phyloP scores from a whole-genome alignment of 2,113 vertebrate species.

The Limanda limanda region DNA sequence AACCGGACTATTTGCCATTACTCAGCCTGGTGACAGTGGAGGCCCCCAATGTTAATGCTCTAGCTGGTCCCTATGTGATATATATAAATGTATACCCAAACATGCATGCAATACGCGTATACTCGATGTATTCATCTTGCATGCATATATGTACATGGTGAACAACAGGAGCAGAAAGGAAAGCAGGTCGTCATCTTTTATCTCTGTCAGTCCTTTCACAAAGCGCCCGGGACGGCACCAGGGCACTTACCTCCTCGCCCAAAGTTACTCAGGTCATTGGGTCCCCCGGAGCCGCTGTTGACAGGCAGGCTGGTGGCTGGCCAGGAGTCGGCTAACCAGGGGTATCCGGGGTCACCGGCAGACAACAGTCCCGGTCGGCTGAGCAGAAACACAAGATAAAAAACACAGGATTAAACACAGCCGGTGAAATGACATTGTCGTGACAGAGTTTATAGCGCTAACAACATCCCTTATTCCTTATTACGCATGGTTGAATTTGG shows the following conservation, averaged over 20 bases:
- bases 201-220: slow-evolving; percentile 14
- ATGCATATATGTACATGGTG: slow-evolving; percentile 30
- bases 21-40: slow-evolving; percentile 70
- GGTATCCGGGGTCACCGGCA: slow-evolving; percentile 91
- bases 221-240: slow-evolving; percentile 2
- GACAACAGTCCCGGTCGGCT: slow-evolving; percentile 96
- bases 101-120: slow-evolving; percentile 48
- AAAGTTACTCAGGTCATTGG: slow-evolving; percentile 95
- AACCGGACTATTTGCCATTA: slow-evolving; percentile 71
- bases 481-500: slow-evolving; percentile 20
- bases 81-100: slow-evolving; percentile 68
- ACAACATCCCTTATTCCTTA: slow-evolving; percentile 8
- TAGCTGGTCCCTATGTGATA: slow-evolving; percentile 52
- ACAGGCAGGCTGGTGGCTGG: slow-evolving; percentile 96
- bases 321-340: slow-evolving; percentile 99
- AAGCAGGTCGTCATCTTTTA: slow-evolving; percentile 32
- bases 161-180: slow-evolving; percentile 29
- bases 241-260: slow-evolving; percentile 89
- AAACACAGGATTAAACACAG: slow-evolving; percentile 21
- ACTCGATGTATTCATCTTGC: slow-evolving; percentile 41
- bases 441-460: background rate
- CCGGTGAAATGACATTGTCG: slow-evolving; percentile 31
- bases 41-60: slow-evolving; percentile 56
- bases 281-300: slow-evolving; percentile 92
- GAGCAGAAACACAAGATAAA: slow-evolving; percentile 34